Conservation (phyloP, 2,888 invertebrate species). For the Choristoneura rosaceana region DNA sequence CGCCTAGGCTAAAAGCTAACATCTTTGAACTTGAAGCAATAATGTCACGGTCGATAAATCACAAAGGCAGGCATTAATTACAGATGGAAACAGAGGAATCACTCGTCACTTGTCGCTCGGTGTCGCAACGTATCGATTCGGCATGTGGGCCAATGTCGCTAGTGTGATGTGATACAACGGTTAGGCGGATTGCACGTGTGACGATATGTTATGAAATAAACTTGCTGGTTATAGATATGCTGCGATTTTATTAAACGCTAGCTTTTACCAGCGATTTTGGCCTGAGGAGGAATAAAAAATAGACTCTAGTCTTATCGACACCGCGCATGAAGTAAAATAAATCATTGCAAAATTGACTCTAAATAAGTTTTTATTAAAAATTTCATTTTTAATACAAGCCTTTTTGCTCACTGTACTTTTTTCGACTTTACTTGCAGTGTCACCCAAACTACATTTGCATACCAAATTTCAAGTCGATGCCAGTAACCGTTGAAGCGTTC, state of each 20-base stretch:
- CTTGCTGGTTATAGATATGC: background rate
- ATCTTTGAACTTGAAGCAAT: conserved; percentile 43
- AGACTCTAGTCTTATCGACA: too few species aligned
- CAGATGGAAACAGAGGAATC: conserved; percentile 42
- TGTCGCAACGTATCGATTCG: conserved; percentile 77
- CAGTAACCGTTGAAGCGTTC: too few species aligned
- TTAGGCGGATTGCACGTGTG: conserved; percentile 23
- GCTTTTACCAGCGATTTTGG: too few species aligned
- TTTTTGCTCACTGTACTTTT: too few species aligned
- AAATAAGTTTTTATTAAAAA: too few species aligned
- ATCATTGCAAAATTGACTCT: too few species aligned
- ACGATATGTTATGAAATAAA: conserved; percentile 17
- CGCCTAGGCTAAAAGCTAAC: background rate
- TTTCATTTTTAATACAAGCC: too few species aligned
- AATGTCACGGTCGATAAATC: conserved; percentile 60
- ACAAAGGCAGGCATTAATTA: conserved; percentile 57
- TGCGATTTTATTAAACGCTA: background rate
- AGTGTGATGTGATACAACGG: conserved; percentile 11
- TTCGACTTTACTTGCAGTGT: too few species aligned
- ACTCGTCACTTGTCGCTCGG: conserved; percentile 59
- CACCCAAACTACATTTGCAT: too few species aligned
- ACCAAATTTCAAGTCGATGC: too few species aligned
- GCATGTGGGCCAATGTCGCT: conserved; percentile 42
- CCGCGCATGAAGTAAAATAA: too few species aligned
- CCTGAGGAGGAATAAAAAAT: too few species aligned